phyloP scores from a whole-genome alignment of 2,113 vertebrate genomes.

The Syngnathus floridae region DNA sequence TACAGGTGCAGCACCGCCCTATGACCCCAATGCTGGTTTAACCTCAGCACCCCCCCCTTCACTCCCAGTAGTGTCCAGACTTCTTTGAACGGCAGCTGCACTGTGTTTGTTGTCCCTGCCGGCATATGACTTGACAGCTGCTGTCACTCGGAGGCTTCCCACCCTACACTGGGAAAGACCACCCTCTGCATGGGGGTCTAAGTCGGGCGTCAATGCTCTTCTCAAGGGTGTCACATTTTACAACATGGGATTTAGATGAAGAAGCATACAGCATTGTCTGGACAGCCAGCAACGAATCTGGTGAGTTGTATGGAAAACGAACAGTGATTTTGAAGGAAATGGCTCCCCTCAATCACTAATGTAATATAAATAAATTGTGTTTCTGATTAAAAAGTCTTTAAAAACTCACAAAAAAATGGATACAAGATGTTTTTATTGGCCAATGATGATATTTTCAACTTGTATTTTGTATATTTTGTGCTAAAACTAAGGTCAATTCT shows the following conservation, averaged over 20 bases:
- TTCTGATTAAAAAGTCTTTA: no score
- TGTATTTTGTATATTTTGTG: no score
- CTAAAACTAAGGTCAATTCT: no score
- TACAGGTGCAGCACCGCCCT: conserved; percentile 34
- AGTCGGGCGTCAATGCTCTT: conserved; percentile 16
- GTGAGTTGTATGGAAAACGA: background rate
- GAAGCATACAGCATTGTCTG: conserved; percentile 43
- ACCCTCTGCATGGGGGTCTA: conserved; percentile 22
- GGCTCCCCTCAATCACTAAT: background rate
- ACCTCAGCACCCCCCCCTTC: conserved; percentile 23
- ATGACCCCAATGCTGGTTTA: conserved; percentile 19
- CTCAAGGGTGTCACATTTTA: conserved; percentile 50
- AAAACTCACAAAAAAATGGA: no score
- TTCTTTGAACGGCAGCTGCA: conserved; percentile 54
- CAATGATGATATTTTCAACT: no score
- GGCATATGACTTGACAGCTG: conserved; percentile 67
- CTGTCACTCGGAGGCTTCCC: conserved; percentile 31
- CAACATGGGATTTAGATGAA: conserved; percentile 30
- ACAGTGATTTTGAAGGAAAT: background rate
- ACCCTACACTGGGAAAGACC: conserved; percentile 26
- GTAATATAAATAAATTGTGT: no score
- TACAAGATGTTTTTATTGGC: no score
- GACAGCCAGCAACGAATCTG: background rate
- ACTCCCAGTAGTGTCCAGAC: conserved; percentile 26
- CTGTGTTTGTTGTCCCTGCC: conserved; percentile 42